phyloP scores from a whole-genome alignment of 2,888 invertebrate species.

The Dysmachus trigonus region DNA sequence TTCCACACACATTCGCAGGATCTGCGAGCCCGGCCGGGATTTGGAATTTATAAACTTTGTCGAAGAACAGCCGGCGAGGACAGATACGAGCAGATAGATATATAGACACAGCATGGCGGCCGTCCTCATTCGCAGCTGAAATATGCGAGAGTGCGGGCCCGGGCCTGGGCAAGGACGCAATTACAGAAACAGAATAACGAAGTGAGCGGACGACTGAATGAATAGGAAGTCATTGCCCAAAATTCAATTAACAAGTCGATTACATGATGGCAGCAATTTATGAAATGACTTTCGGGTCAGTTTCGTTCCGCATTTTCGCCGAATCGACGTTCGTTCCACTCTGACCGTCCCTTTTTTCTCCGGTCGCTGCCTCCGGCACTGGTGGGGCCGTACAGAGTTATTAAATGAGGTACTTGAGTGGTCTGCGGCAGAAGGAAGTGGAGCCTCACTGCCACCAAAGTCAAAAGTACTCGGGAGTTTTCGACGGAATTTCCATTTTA shows the following conservation, averaged over 20 bases:
- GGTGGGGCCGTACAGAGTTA: background rate
- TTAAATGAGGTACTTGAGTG: background rate
- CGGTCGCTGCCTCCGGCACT: background rate
- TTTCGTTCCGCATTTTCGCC: slow-evolving; percentile 1
- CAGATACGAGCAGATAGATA: background rate
- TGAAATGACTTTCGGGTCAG: slow-evolving; percentile 22
- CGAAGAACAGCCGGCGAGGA: background rate
- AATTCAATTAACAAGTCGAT: slow-evolving; percentile 35
- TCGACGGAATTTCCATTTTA: background rate
- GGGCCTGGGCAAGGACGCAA: background rate
- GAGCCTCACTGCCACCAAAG: background rate
- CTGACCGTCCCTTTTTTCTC: background rate
- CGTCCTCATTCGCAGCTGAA: background rate
- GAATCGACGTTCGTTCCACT: background rate
- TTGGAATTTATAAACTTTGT: slow-evolving; percentile 16
- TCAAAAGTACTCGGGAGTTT: background rate
- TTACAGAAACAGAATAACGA: slow-evolving; percentile 12
- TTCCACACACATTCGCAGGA: background rate
- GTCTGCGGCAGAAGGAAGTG: background rate
- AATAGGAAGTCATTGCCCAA: slow-evolving; percentile 25
- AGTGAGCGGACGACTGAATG: slow-evolving; percentile 17
- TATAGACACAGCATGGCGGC: background rate
- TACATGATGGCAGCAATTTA: slow-evolving; percentile 20
- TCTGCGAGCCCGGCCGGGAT: background rate
- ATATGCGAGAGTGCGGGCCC: background rate